Base-by-base conservation (phyloP, 2,888 invertebrate species). In the Hemicrepidius hirtus region DNA sequence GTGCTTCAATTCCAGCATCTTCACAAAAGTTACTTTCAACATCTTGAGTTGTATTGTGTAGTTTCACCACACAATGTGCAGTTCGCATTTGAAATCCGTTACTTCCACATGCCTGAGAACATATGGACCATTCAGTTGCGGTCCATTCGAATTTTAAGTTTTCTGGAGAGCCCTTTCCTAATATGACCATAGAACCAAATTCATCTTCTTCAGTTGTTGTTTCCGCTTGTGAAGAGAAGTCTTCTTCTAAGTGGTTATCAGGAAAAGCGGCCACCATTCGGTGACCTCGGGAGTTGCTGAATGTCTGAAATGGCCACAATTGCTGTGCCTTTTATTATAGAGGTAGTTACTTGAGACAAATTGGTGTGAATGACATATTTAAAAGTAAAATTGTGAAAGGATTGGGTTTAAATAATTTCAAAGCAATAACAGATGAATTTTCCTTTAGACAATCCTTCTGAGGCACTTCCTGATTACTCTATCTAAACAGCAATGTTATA, bases 81-180 rank as follows among this genome's bases (percentile, higher is more conserved):
- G 91, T 91, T 79, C 93, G 90, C 84, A 92, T 91, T 89, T 92
- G 89, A 75, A 89, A 89, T 0, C 96, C 96, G 66, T 90, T 90
- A 46, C 93, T 92, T 0, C 95, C 95, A 81, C 97, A 97, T 0
- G 92, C 91, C 77, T 94, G 93, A 0, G 94, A 95, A 84, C 97
- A 97, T 12, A 91, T 89, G 0, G 96, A 94, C 97, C 97, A 98
- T 9, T 93, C 92, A 0, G 94, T 93, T 10, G 93, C 91, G 82
- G 91, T 89, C 96, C 96, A 97, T 77, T 92, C 91, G 84, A 94
- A 95, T 79, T 91, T 87, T 77, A 92, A 81, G 80, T 89, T 86
- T 53, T 87, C 85, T 6, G 85, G 84, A 5, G 81, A 60, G 10
- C 80, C 80, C 66, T 77, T 80, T 35, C 80, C 81, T 60, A 80